phyloP scores from a whole-genome alignment of 2,113 vertebrate species.

The Rhinolophus ferrumequinum region DNA sequence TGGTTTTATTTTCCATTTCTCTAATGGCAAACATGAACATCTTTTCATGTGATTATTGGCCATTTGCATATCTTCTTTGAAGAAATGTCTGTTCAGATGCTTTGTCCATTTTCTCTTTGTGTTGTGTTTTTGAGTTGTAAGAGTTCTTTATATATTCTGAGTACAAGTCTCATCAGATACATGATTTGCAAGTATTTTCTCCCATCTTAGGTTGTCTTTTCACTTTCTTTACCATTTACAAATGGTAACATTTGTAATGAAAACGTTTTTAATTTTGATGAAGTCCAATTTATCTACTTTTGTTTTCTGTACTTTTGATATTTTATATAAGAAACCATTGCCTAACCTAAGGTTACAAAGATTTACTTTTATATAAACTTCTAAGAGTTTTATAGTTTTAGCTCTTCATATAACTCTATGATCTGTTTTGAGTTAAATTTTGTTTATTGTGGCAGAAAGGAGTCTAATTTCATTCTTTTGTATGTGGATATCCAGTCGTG shows the following conservation, averaged over 20 bases:
- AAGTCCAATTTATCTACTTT: conserved; percentile 6
- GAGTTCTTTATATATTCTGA: not conserved
- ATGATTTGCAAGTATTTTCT: conserved; percentile 31
- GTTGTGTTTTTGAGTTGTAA: not conserved
- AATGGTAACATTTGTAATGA: not conserved
- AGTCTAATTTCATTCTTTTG: conserved; percentile 17
- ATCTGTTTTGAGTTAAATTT: conserved; percentile 39
- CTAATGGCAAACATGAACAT: not conserved
- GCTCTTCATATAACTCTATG: not conserved
- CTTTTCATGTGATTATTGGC: not conserved
- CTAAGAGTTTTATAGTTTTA: conserved; percentile 38
- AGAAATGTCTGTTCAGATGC: not conserved
- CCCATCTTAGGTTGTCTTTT: not conserved
- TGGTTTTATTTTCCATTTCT: conserved; percentile 47
- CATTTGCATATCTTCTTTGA: conserved; percentile 27
- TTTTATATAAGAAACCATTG: not conserved
- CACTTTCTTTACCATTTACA: too few species aligned
- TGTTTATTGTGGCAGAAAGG: not conserved
- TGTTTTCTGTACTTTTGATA: not conserved
- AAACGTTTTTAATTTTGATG: conserved; percentile 1
- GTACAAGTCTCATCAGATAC: conserved; percentile 10
- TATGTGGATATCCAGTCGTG: not conserved
- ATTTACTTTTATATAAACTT: conserved; percentile 14
- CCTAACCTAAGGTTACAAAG: not conserved
- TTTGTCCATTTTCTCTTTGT: not conserved